Base-by-base conservation (phyloP, 1,140 invertebrate genomes). In the Eufriesea mexicana region DNA sequence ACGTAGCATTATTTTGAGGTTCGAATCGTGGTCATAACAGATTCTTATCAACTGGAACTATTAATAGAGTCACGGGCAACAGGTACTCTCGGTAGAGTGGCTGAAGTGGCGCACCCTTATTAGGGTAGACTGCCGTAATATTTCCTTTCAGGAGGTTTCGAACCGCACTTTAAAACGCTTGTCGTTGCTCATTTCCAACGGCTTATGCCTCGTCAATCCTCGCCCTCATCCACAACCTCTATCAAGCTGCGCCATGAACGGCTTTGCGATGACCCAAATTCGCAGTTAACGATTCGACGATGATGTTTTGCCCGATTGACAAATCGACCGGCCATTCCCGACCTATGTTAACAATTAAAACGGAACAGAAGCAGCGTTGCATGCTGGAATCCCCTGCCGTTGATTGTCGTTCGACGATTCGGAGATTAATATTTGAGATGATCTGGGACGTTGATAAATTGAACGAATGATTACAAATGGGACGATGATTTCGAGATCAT, bases 181-280 rank as follows among this genome's bases (percentile, higher is more conserved):
- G 82, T 84, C 79, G 79, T 85, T 88, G 88, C 88, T 91, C 90
- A 91, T 92, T 91, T 92, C 83, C 86, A 82, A 85, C 79, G 78
- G 89, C 87, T 91, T 91, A 90, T 88, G 81, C 84, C 84, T 90
- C 90, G 87, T 87, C 88, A 85, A 83, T 72, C 70, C 73, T 68
- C 62, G 47, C 71, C 75, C 75, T 71, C 75, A 70, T 77, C 75
- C 74, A 67, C 68, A 73, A 64, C 79, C 79, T 14, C 73, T 86
- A 25, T 75, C 64, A 73, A 89, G 70, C 83, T 62, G 82, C 61
- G 84, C 84, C 84, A 84, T 84, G 76, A 87, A 90, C 84, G 85
- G 89, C 86, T 88, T 88, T 87, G 79, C 86, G 75, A 85, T 89
- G 91, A 92, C 90, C 90, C 74, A 87, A 92, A 92, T 92, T 88